These are phyloP conservation scores for Drosophila punjabiensis DNA, from an alignment of 1,140 invertebrate species.

Conservation along the genomic window DNA sequence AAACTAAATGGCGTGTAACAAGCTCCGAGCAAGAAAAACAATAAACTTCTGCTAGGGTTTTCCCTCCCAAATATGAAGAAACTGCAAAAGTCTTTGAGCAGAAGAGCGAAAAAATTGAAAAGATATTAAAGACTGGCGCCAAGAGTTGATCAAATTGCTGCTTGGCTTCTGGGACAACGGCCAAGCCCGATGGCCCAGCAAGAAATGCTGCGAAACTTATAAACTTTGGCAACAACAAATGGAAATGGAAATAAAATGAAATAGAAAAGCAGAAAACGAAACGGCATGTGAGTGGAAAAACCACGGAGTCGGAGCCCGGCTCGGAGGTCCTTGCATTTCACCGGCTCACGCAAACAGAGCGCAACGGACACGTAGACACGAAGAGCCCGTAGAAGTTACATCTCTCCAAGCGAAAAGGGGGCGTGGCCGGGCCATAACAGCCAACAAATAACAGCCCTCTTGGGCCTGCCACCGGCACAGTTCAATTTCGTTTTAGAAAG, in stretches of 20 bases:
- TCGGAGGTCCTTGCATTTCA: conserved; percentile 41
- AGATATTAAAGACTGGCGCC: conserved; percentile 80
- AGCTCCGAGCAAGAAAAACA: conserved; percentile 41
- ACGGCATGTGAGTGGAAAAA: conserved; percentile 41
- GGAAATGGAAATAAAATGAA: conserved; percentile 39
- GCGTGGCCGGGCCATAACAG: conserved; percentile 29
- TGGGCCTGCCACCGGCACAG: conserved; percentile 72
- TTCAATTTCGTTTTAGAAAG: conserved; percentile 67
- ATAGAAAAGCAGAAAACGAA: conserved; percentile 46
- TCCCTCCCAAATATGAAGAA: conserved; percentile 11
- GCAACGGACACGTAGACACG: conserved; percentile 62
- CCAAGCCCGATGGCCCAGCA: conserved; percentile 54
- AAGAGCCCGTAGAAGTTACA: conserved; percentile 31
- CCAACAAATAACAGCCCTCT: conserved; percentile 61
- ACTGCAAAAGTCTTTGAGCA: conserved; percentile 1
- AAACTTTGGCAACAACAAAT: conserved; percentile 59
- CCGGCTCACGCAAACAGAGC: conserved; percentile 62
- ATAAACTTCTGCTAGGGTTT: conserved; percentile 15
- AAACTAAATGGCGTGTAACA: conserved; percentile 80
- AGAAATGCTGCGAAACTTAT: conserved; percentile 59
- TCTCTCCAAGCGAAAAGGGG: conserved; percentile 22
- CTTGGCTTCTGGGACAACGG: conserved; percentile 69
- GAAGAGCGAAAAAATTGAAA: conserved; percentile 44
- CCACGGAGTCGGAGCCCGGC: conserved; percentile 16
- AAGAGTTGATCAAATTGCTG: conserved; percentile 81